These are phyloP conservation scores for Procapra przewalskii DNA, from an alignment of 2,113 vertebrate genomes.

Conservation along the genomic window DNA sequence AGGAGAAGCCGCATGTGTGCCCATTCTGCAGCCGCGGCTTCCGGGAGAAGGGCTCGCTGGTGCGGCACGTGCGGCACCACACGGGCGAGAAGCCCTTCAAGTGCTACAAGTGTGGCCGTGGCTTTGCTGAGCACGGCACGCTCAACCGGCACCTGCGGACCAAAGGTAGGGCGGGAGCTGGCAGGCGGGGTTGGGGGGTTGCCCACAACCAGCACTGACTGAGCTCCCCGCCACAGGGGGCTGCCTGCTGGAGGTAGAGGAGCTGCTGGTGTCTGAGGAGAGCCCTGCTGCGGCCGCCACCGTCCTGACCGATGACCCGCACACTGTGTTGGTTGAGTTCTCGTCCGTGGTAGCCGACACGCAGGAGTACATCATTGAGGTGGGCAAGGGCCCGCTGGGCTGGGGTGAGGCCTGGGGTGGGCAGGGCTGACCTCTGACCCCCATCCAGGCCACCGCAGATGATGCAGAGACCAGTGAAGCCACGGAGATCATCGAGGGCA, in stretches of 20 bases:
- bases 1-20: slow-evolving; percentile 93
- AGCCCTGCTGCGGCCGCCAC: slow-evolving; percentile 80
- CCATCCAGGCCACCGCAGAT: slow-evolving; percentile 80
- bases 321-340: slow-evolving; percentile 95
- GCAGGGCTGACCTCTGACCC: background rate
- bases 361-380: slow-evolving; percentile 98
- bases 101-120: slow-evolving; percentile 91
- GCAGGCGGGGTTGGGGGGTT: accelerated
- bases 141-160: slow-evolving; percentile 95
- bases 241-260: slow-evolving; percentile 86
- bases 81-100: slow-evolving; percentile 97
- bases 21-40: slow-evolving; percentile 93
- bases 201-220: background rate
- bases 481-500: slow-evolving; percentile 82
- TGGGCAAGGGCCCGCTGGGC: slow-evolving; percentile 49
- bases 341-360: slow-evolving; percentile 97
- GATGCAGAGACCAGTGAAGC: slow-evolving; percentile 84
- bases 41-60: slow-evolving; percentile 95
- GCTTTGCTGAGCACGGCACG: slow-evolving; percentile 95
- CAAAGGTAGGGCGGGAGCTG: slow-evolving; percentile 85
- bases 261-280: slow-evolving; percentile 79
- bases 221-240: slow-evolving; percentile 82
- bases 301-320: slow-evolving; percentile 90
- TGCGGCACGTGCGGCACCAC: slow-evolving; percentile 96
- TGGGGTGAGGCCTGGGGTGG: background rate